These are phyloP conservation scores for Sardina pilchardus DNA, from an alignment of 2,113 vertebrate genomes.

Conservation along the genomic window DNA sequence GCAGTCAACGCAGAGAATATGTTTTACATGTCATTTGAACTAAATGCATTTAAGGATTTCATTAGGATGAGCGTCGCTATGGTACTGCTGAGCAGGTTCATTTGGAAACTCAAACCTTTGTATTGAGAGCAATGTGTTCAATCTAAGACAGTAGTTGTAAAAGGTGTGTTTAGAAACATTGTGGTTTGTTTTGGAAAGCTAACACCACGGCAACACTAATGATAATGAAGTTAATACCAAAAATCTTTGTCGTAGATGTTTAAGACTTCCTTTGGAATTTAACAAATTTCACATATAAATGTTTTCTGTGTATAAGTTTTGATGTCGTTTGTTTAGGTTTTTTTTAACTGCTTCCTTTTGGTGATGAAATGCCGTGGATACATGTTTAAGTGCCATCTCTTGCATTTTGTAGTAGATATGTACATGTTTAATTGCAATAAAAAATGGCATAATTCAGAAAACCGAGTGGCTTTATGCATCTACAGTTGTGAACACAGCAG, in stretches of 20 bases:
- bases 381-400: background rate
- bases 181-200: background rate
- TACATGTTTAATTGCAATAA: constrained; percentile 12
- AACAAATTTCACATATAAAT: background rate
- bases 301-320: background rate
- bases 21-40: background rate
- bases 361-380: constrained; percentile 17
- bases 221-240: constrained; percentile 1
- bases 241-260: background rate
- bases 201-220: background rate
- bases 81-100: constrained; percentile 13
- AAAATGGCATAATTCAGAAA: constrained; percentile 3
- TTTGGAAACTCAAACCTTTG: background rate
- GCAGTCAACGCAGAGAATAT: background rate
- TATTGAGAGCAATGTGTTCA: background rate
- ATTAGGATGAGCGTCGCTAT: background rate
- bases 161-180: background rate
- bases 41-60: background rate
- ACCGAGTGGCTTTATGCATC: background rate
- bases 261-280: background rate
- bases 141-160: background rate
- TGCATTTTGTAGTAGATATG: constrained; percentile 27
- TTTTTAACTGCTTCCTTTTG: background rate
- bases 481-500: too few relatives aligned
- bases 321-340: background rate